Conservation (phyloP, 1,140 invertebrate species). For the Wasmannia auropunctata region DNA sequence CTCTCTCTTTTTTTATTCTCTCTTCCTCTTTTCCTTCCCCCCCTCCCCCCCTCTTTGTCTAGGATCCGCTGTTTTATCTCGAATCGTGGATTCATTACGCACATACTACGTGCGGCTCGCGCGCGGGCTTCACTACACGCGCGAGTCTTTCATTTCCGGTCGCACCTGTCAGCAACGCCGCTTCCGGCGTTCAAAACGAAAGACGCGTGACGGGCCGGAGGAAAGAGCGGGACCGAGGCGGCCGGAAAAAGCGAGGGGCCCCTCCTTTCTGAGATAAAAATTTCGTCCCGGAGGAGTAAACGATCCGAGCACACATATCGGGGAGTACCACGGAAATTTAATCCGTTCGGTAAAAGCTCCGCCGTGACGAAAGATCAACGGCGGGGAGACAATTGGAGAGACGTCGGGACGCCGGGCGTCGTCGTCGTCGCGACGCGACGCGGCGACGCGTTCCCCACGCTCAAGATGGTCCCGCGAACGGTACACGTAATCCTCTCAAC, state of each 20-base stretch:
- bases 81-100: not conserved
- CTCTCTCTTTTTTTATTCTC: constrained; percentile 2
- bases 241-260: not conserved
- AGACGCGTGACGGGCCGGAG: not conserved
- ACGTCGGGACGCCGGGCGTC: constrained; percentile 41
- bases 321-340: not conserved
- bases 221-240: not conserved
- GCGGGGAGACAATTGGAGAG: not conserved
- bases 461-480: not conserved
- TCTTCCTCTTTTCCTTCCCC: not conserved
- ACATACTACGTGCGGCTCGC: not conserved
- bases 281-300: not conserved
- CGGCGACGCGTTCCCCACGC: not conserved
- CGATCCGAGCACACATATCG: not conserved
- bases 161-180: not conserved
- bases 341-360: constrained; percentile 27
- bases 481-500: constrained; percentile 35
- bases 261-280: not conserved
- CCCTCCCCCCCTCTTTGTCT: constrained; percentile 11
- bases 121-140: not conserved
- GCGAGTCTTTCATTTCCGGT: not conserved
- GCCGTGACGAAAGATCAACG: constrained; percentile 18
- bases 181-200: not conserved
- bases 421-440: constrained; percentile 13
- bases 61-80: not conserved